These are phyloP conservation scores for Mesopsocus fuscifrons DNA, from an alignment of 2,888 invertebrate species.

Conservation along the genomic window DNA sequence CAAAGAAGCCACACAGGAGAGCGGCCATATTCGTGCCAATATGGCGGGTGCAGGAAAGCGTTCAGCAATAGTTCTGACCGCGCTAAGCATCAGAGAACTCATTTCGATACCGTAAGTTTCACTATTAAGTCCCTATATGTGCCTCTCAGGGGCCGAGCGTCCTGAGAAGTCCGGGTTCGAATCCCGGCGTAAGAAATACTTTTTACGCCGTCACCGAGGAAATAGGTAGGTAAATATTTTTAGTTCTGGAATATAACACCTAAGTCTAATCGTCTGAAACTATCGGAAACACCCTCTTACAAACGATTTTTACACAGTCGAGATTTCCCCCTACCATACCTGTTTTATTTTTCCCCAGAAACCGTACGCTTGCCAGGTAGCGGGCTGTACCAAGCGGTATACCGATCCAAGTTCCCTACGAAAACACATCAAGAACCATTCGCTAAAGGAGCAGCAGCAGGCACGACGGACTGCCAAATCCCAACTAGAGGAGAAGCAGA, in stretches of 20 bases:
- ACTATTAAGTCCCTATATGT: slow-evolving; percentile 5
- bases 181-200: no score
- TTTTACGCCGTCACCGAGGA: neutral
- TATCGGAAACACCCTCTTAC: no score
- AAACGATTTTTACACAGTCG: no score
- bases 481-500: slow-evolving; percentile 1
- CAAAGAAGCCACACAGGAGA: slow-evolving; percentile 91
- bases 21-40: slow-evolving; percentile 87
- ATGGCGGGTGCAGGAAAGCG: slow-evolving; percentile 80
- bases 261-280: neutral
- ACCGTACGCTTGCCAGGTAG: slow-evolving; percentile 78
- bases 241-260: neutral
- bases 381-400: slow-evolving; percentile 76
- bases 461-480: neutral
- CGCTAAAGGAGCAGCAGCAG: slow-evolving; percentile 14
- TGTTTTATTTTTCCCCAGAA: slow-evolving; percentile 37
- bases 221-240: neutral
- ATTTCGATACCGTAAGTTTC: slow-evolving; percentile 92
- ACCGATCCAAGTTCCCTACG: slow-evolving; percentile 86
- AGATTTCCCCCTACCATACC: neutral
- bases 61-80: slow-evolving; percentile 98
- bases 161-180: no score
- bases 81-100: slow-evolving; percentile 96
- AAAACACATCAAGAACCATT: slow-evolving; percentile 80
- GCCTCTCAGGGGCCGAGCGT: neutral